Evolutionary conservation across 1,140 invertebrate genomes (phyloP).

Genomic region (Melitaea cinxia): DNA sequence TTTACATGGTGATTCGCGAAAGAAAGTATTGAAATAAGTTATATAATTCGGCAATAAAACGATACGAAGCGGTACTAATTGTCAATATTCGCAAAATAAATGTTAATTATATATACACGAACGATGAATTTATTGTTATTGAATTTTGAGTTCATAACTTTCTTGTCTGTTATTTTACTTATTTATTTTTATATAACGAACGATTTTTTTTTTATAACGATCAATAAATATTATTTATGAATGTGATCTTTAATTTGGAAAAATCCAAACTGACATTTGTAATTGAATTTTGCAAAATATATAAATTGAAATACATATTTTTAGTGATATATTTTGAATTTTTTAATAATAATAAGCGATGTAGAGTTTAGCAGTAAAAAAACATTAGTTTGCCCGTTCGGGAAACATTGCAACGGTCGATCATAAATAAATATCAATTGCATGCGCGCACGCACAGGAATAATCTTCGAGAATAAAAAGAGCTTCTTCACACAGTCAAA

Average conservation of each 20-base stretch:
- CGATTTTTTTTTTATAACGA: not conserved
- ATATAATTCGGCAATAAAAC: slow-evolving; percentile 15
- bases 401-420: not conserved
- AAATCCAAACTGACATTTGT: not conserved
- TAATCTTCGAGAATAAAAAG: not conserved
- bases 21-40: slow-evolving; percentile 26
- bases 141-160: slow-evolving; percentile 12
- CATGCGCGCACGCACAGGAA: not conserved
- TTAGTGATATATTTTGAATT: not conserved
- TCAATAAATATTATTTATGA: not conserved
- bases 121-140: slow-evolving; percentile 13
- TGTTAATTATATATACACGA: slow-evolving; percentile 14
- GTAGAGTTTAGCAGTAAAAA: not conserved
- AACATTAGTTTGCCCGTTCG: not conserved
- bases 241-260: not conserved
- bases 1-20: slow-evolving; percentile 2
- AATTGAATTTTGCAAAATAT: too few relatives aligned
- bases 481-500: not conserved
- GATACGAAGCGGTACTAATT: slow-evolving; percentile 21
- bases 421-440: slow-evolving; percentile 4
- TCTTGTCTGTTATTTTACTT: slow-evolving; percentile 1
- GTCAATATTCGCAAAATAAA: slow-evolving; percentile 17
- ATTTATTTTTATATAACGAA: slow-evolving; percentile 6
- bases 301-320: not conserved
- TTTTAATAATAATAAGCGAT: not conserved